A percentile compares a stretch with the other conserved stretches of the same genome.
Conservation (phyloP, 2,113 vertebrate species). For the Calonectris borealis region DNA sequence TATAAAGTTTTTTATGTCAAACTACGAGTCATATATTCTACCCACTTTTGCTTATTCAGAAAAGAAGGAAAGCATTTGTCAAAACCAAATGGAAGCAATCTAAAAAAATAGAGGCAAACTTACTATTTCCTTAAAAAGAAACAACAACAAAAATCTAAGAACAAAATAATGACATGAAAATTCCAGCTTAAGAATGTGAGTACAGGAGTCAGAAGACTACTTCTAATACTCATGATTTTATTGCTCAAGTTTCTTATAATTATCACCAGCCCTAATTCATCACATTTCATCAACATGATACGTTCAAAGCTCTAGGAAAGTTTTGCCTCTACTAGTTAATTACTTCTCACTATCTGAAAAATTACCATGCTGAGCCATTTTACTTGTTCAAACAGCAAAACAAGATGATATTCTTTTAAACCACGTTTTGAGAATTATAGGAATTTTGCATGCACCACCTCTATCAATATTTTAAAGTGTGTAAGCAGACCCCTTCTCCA, state of each 20-base stretch:
- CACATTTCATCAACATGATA: not conserved
- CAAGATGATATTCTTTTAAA: not conserved
- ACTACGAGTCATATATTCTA: not conserved
- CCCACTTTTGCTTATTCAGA: not conserved
- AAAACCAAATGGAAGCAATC: not conserved
- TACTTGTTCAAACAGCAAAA: not conserved
- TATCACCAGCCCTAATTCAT: slow-evolving; percentile 31
- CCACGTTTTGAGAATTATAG: not conserved
- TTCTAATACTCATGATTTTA: slow-evolving; percentile 9
- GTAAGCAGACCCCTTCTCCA: not conserved
- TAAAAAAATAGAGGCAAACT: not conserved
- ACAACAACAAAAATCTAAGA: not conserved
- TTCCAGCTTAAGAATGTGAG: not conserved
- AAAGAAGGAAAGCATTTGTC: not conserved
- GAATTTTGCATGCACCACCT: not conserved
- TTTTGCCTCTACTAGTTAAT: not conserved
- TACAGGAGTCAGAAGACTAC: not conserved
- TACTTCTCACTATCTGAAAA: not conserved
- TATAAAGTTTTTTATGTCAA: not conserved
- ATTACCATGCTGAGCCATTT: not conserved
- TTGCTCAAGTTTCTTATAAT: slow-evolving; percentile 7
- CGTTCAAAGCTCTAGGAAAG: not conserved
- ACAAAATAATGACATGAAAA: slow-evolving; percentile 12
- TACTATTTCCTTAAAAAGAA: not conserved
- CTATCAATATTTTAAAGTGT: slow-evolving; percentile 28